Conservation (phyloP, 2,113 vertebrate genomes). For the Benitochromis conjunctus region DNA sequence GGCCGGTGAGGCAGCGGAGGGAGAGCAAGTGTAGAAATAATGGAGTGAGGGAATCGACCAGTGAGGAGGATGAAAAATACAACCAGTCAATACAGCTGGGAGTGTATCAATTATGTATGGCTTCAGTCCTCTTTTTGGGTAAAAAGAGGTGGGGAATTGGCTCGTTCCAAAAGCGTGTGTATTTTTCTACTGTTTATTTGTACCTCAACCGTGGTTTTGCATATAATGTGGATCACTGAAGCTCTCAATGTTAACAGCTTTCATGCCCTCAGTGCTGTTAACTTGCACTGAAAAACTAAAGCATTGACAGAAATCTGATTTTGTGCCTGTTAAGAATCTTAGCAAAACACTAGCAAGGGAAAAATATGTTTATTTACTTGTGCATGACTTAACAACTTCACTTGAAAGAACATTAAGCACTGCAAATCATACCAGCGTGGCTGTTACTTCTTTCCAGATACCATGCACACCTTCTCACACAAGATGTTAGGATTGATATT, state of each 20-base stretch:
- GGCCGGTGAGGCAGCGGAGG: neutral
- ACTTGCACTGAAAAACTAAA: neutral
- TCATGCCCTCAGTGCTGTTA: neutral
- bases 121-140: conserved; percentile 46
- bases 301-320: neutral
- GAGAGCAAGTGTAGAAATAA: conserved; percentile 46
- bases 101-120: conserved; percentile 74
- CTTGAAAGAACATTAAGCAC: neutral
- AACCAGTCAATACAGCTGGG: conserved; percentile 60
- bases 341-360: neutral
- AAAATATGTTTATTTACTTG: neutral
- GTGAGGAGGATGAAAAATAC: conserved; percentile 55
- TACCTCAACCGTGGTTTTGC: neutral
- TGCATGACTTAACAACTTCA: neutral
- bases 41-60: conserved; percentile 60
- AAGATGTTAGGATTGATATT: neutral
- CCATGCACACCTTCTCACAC: neutral
- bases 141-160: neutral
- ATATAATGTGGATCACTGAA: neutral
- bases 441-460: neutral
- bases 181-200: neutral
- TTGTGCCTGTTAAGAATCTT: neutral
- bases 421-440: neutral
- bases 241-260: neutral
- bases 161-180: neutral